phyloP scores from a whole-genome alignment of 2,113 vertebrate species.

The Dicaeum eximium region DNA sequence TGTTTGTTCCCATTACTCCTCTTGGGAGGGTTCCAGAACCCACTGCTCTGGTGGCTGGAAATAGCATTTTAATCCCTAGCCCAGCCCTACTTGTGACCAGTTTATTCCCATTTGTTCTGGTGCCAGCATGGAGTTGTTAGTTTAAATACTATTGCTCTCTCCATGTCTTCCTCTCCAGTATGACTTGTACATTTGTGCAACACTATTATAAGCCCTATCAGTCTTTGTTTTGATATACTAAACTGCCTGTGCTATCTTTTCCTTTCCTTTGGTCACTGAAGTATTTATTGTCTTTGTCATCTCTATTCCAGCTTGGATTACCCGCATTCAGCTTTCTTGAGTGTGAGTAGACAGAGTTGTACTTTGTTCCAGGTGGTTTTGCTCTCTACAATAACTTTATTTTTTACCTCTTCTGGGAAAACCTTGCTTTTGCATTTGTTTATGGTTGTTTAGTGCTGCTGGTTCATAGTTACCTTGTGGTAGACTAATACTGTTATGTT shows the following conservation, averaged over 20 bases:
- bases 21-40: slow-evolving; percentile 64
- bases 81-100: slow-evolving; percentile 49
- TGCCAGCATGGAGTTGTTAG: slow-evolving; percentile 19
- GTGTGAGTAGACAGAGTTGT: neutral
- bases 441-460: neutral
- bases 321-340: neutral
- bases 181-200: neutral
- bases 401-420: neutral
- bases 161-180: neutral
- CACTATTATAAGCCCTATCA: neutral
- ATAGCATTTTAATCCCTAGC: slow-evolving; percentile 62
- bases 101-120: slow-evolving; percentile 56
- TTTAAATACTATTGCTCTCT: neutral
- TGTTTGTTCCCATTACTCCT: slow-evolving; percentile 51
- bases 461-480: neutral
- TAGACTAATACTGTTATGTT: neutral
- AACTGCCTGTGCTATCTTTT: neutral
- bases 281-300: neutral
- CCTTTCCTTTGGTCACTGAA: neutral
- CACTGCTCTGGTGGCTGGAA: slow-evolving; percentile 52
- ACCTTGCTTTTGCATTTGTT: neutral
- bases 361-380: neutral
- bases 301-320: neutral
- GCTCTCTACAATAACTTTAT: neutral
- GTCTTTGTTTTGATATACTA: neutral